phyloP scores from a whole-genome alignment of 2,113 vertebrate genomes.

The Passer domesticus region DNA sequence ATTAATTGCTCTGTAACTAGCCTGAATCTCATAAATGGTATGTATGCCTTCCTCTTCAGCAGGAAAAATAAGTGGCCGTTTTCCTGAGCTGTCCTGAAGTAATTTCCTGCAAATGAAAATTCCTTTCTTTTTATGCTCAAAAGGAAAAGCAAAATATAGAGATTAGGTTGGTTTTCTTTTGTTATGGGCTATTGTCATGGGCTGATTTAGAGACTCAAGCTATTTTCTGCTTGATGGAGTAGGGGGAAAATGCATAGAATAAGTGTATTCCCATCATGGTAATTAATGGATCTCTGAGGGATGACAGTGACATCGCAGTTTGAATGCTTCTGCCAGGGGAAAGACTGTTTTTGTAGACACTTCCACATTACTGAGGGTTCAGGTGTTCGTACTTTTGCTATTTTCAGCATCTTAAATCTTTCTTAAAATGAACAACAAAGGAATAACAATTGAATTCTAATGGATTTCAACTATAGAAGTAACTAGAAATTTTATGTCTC shows the following conservation, averaged over 20 bases:
- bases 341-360: not conserved
- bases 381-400: not conserved
- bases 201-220: not conserved
- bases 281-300: not conserved
- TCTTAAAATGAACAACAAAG: not conserved
- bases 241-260: not conserved
- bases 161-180: not conserved
- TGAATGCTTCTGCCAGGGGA: not conserved
- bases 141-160: not conserved
- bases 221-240: not conserved
- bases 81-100: not conserved
- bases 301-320: not conserved
- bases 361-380: not conserved
- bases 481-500: not conserved
- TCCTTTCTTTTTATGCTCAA: not conserved
- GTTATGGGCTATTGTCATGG: not conserved
- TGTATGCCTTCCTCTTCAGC: not conserved
- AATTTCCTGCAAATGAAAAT: not conserved
- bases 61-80: not conserved
- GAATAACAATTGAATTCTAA: not conserved
- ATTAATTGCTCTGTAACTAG: not conserved
- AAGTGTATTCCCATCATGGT: not conserved
- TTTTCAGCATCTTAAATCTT: not conserved
- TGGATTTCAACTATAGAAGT: not conserved
- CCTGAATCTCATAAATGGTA: not conserved